Evolutionary conservation across 1,140 invertebrate genomes (phyloP), one percentile per base, ranked within the genome.

Genomic region (fruit fly (Drosophila melanogaster)): DNA sequence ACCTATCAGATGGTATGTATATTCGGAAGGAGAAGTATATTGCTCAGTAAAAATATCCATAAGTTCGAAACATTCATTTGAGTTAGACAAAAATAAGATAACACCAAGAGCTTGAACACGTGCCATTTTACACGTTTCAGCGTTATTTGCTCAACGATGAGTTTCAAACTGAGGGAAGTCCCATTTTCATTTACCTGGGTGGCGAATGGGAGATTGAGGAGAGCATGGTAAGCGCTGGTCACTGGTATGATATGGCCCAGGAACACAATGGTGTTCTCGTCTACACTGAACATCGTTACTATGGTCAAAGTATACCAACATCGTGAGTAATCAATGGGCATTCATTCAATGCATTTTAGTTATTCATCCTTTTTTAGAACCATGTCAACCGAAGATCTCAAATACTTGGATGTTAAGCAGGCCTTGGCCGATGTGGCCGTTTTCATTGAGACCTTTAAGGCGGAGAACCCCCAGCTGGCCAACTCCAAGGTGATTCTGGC

Each of bases 231-330:
- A 70, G 72, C 11, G 64, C 41, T 2, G 94, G 95, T 2, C 87
- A 94, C 56, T 93, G 94, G 62, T 93, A 93, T 61, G 93, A 94
- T 26, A 62, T 95, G 51, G 95, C 94, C 14, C 92, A 93, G 56
- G 76, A 93, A 19, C 92, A 94, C 73, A 93, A 93, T 8, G 96
- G 95, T 15, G 92, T 93, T 3, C 89, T 95, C 43, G 94, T 94
- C 81, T 95, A 95, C 51, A 94, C 96, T 14, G 96, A 97, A 91
- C 96, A 97, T 92, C 94, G 97, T 66, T 97, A 94, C 91, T 97
- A 97, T 91, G 97, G 97, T 15, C 81, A 95, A 78, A 97, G 96
- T 92, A 93, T 93, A 64, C 97, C 97, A 1, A 94, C 95, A n/a
- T 10, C 50, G 66, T 70, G 3, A 65, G 50, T 78, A 74, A 93